Evolutionary conservation across 2,113 vertebrate genomes (phyloP).

Genomic region (Sander vitreus): DNA sequence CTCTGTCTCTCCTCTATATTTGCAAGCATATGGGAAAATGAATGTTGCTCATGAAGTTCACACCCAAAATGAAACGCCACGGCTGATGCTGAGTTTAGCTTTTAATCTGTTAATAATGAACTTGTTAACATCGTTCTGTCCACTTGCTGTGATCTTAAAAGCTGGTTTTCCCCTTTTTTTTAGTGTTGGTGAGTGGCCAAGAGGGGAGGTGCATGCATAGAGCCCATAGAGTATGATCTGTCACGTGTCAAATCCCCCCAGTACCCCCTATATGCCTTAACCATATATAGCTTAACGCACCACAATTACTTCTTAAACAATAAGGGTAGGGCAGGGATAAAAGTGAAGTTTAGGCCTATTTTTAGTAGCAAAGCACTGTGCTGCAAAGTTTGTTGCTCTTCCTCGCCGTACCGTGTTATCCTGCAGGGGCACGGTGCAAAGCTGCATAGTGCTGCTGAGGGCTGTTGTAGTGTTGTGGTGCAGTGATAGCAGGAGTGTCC

Average conservation of each 20-base stretch:
- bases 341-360: constrained; percentile 70
- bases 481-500: constrained; percentile 79
- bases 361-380: constrained; percentile 46
- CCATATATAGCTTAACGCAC: constrained; percentile 45
- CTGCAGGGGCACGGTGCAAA: constrained; percentile 60
- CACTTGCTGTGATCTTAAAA: constrained; percentile 44
- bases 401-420: constrained; percentile 54
- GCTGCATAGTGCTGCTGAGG: constrained; percentile 66
- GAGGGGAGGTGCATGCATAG: constrained; percentile 22
- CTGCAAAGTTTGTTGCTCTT: constrained; percentile 63
- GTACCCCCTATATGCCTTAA: constrained; percentile 10
- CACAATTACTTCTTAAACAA: constrained; percentile 48
- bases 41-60: constrained; percentile 70
- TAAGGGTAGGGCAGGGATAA: constrained; percentile 51
- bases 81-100: constrained; percentile 34
- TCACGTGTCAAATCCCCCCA: constrained; percentile 40
- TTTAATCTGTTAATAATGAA: constrained; percentile 33
- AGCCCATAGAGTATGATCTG: constrained; percentile 46
- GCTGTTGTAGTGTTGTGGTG: constrained; percentile 67
- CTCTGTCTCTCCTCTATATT: constrained; percentile 37
- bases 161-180: constrained; percentile 26
- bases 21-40: constrained; percentile 62
- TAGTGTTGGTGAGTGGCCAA: constrained; percentile 21
- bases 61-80: constrained; percentile 72
- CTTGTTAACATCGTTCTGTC: constrained; percentile 40